Percentiles rank a stretch among this genome's conserved stretches.
phyloP scores from a whole-genome alignment of 2,888 invertebrate species.

The Pinctada fucata region DNA sequence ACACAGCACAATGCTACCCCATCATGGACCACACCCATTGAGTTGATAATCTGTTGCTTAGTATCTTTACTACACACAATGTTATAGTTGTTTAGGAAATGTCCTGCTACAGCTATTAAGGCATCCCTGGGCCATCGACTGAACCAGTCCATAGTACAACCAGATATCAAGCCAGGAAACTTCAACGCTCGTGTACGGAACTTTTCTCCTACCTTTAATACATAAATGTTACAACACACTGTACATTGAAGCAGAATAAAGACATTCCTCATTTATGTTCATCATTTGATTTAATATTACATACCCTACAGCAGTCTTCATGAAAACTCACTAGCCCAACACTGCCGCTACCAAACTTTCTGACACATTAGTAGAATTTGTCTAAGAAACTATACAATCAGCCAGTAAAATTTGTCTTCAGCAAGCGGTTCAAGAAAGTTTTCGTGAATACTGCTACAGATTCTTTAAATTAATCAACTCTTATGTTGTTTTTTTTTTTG shows the following conservation, averaged over 20 bases:
- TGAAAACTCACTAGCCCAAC: too few species aligned
- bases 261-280: neutral
- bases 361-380: too few species aligned
- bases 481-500: too few species aligned
- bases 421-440: too few species aligned
- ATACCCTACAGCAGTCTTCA: too few species aligned
- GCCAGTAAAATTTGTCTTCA: too few species aligned
- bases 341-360: too few species aligned
- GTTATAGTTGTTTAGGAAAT: conserved; percentile 70
- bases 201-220: conserved; percentile 70
- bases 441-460: too few species aligned
- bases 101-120: conserved; percentile 72
- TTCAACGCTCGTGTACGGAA: conserved; percentile 73
- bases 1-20: conserved; percentile 67
- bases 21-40: conserved; percentile 74
- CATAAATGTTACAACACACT: neutral
- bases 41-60: conserved; percentile 67
- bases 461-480: too few species aligned
- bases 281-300: too few species aligned
- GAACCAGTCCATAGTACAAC: conserved; percentile 77
- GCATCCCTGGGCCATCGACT: conserved; percentile 74
- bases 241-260: neutral
- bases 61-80: conserved; percentile 64
- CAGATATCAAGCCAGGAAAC: conserved; percentile 76
- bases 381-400: too few species aligned